Evolutionary conservation across 2,113 vertebrate species (phyloP).

Genomic region (Tychaedon coryphoeus): DNA sequence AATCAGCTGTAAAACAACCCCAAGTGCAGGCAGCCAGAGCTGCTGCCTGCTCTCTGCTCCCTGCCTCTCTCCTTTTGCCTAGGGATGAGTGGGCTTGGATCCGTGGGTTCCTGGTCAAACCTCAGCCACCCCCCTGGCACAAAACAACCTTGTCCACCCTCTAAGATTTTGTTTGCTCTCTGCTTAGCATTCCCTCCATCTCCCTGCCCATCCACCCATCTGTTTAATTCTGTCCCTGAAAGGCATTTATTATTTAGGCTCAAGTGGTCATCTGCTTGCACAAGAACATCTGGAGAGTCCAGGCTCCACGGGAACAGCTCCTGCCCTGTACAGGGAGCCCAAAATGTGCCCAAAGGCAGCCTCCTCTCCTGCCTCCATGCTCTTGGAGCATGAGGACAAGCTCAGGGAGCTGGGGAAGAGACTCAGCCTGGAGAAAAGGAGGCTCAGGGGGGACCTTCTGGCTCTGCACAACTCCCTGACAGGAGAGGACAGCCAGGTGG

Average conservation of each 20-base stretch:
- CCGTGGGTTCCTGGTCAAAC: rapidly evolving
- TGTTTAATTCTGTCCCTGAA: not conserved
- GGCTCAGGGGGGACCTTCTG: not conserved
- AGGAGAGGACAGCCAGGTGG: not conserved
- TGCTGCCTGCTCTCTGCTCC: not conserved
- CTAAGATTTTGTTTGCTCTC: not conserved
- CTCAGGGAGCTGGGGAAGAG: not conserved
- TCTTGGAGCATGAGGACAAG: not conserved
- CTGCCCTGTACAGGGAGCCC: not conserved
- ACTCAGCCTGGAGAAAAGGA: not conserved
- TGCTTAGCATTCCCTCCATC: not conserved
- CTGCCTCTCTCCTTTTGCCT: not conserved
- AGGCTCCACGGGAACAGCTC: not conserved
- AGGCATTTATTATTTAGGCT: not conserved
- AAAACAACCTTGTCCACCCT: rapidly evolving
- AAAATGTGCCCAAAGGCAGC: not conserved
- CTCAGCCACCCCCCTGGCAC: rapidly evolving
- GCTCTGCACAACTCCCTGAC: not conserved
- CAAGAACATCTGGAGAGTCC: not conserved
- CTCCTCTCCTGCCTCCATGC: not conserved
- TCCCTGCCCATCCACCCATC: not conserved
- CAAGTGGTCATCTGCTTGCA: not conserved
- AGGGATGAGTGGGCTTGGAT: rapidly evolving
- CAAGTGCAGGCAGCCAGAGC: not conserved
- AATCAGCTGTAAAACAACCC: conserved; percentile 46